Evolutionary conservation across 2,797 vertebrate genomes (phyloP), one percentile per base, ranked within the genome.

Genomic region (Setipinna tenuifilis): DNA sequence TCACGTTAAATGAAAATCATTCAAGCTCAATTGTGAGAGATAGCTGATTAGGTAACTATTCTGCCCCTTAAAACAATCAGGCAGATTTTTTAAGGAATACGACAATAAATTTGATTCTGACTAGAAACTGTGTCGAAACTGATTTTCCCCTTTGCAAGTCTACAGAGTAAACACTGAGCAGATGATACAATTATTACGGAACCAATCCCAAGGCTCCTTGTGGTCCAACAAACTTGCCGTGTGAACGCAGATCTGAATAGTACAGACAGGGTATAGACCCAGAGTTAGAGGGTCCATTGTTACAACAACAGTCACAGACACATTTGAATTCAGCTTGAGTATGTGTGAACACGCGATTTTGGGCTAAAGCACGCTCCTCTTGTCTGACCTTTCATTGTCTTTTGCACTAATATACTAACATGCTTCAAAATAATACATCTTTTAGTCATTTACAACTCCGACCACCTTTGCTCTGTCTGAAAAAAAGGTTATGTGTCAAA

Each of bases 381-480:
- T 84, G 88, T 78, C 75, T 71, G 84, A 82, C 90, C 84, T 86
- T 88, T 86, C 83, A 87, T 88, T 89, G 88, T 90, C 86, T 88
- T 86, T 91, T 90, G 82, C 90, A 84, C 88, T 93, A 92, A 89
- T 86, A 84, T 82, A 89, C 88, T 85, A 90, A 87, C 92, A 94
- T 95, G 94, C 94, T 93, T 88, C 86, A 89, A 91, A 94, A 91
- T 89, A 83, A 89, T 81, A 9, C 85, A 5, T 87, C 75, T 86
- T 86, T 85, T 48, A 71, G 78, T 81, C 83, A 84, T 87, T 90
- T 87, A 82, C 86, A 88, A 88, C 88, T 86, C 87, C 44, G 84
- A 83, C 82, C 86, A 85, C 85, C 89, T 89, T 86, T 89, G 88
- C 83, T 84, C 71, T 78, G 31, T 78, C 35, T 78, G 71, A 78